These are phyloP conservation scores for Teleogryllus oceanicus DNA, from an alignment of 2,888 invertebrate species.

Conservation along the genomic window DNA sequence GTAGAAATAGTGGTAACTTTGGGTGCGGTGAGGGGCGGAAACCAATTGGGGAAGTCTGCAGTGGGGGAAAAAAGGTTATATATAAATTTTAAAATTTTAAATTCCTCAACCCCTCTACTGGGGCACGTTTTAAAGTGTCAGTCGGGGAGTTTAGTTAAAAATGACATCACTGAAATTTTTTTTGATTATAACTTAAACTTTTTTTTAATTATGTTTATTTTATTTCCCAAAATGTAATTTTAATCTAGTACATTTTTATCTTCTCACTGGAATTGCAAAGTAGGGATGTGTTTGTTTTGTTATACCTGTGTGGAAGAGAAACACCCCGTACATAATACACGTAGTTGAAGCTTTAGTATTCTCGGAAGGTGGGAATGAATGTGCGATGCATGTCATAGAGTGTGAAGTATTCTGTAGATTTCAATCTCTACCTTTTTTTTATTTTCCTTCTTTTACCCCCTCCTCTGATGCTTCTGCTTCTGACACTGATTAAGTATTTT, in stretches of 20 bases:
- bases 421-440: neutral
- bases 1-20: slow-evolving; percentile 18
- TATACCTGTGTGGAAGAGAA: slow-evolving; percentile 18
- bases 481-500: neutral
- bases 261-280: slow-evolving; percentile 18
- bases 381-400: neutral
- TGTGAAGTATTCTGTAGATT: slow-evolving; percentile 3
- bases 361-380: slow-evolving; percentile 4
- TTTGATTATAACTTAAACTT: neutral
- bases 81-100: neutral
- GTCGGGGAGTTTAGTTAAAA: neutral
- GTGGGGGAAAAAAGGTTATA: neutral
- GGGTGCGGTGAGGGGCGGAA: neutral
- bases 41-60: neutral
- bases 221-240: slow-evolving; percentile 4
- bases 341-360: slow-evolving; percentile 18
- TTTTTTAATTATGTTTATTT: slow-evolving; percentile 4
- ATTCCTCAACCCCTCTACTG: neutral
- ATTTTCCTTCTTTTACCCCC: neutral
- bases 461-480: neutral
- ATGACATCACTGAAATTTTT: neutral
- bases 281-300: slow-evolving; percentile 11
- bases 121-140: neutral
- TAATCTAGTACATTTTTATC: slow-evolving; percentile 18
- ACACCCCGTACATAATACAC: neutral